phyloP scores from a whole-genome alignment of 2,888 invertebrate species.

The Pristionchus japonicus region DNA sequence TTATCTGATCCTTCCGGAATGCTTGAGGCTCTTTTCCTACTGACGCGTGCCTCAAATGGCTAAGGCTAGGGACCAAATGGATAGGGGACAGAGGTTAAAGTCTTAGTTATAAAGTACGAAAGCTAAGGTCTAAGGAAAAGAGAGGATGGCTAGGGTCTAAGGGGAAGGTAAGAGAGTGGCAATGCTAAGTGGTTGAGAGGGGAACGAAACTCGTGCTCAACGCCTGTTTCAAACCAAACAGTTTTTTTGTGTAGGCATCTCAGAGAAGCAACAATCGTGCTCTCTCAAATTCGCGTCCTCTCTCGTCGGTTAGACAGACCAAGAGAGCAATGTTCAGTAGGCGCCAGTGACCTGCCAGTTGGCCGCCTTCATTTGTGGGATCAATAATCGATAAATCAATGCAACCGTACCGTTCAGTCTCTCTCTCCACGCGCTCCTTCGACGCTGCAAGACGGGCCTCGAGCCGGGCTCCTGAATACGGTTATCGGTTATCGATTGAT shows the following conservation, averaged over 20 bases:
- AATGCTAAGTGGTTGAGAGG: slow-evolving; percentile 27
- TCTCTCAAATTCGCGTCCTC: neutral
- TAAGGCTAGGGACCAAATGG: slow-evolving; percentile 41
- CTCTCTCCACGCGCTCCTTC: slow-evolving; percentile 46
- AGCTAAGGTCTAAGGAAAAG: no score
- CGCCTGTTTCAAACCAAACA: neutral
- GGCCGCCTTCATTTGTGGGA: neutral
- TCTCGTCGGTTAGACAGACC: neutral
- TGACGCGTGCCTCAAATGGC: slow-evolving; percentile 51
- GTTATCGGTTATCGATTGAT: neutral
- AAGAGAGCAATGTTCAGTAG: neutral
- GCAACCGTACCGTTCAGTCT: slow-evolving; percentile 40
- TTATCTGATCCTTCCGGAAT: slow-evolving; percentile 20
- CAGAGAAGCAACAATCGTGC: neutral
- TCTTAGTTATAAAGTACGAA: no score
- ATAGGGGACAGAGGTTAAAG: neutral
- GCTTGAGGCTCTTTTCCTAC: neutral
- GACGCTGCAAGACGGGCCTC: slow-evolving; percentile 45
- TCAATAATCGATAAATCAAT: neutral
- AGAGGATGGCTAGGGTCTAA: no score
- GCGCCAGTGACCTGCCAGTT: neutral
- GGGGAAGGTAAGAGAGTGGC: neutral
- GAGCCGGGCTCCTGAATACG: slow-evolving; percentile 38
- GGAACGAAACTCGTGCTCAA: neutral
- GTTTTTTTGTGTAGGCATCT: neutral